Evolutionary conservation across 1,140 invertebrate genomes (phyloP), one percentile per base, ranked within the genome.

Genomic region (Metaphire vulgaris): DNA sequence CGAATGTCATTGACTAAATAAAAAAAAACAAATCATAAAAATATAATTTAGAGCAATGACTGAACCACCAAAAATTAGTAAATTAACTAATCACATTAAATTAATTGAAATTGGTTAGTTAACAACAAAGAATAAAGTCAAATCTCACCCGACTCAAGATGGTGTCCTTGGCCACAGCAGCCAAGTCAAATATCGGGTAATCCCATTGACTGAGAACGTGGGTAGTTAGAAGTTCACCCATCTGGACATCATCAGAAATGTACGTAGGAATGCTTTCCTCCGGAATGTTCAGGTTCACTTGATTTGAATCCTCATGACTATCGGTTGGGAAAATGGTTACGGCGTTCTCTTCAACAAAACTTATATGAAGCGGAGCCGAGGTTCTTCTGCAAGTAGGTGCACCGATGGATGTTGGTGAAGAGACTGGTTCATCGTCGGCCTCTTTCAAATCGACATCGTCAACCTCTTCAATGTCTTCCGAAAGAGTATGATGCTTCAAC

Each of bases 151-250:
- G 85, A 78, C 88, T 90, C 74, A 90, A 85, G 77, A 90, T 85
- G 76, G 85, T 83, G 66, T 85, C 82, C 34, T 83, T 82, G 56
- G 85, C 83, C 70, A 79, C 76, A 1, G 84, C 81, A 65, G 88
- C 81, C 76, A 90, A 82, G 30, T 89, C 86, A 82, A 90, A 90
- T 33, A 90, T 89, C 0, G 89, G 89, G 82, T 88, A 90, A 80
- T 89, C 88, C 88, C 88, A 89, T 81, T 83, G 80, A 74, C 79
- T 81, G 2, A 85, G 78, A 32, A 78, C 76, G 41, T 76, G 75
- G 33, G 81, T 82, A 64, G 82, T 76, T 74, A 85, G 77, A 32
- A 83, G 70, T 26, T 80, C 78, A 21, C 41, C 21, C 6, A 21
- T 56, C 41, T 56, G 41, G 21, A 56, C 41, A 6, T 56, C 41